Conservation (phyloP, 2,113 vertebrate genomes). For the Anolis carolinensis region DNA sequence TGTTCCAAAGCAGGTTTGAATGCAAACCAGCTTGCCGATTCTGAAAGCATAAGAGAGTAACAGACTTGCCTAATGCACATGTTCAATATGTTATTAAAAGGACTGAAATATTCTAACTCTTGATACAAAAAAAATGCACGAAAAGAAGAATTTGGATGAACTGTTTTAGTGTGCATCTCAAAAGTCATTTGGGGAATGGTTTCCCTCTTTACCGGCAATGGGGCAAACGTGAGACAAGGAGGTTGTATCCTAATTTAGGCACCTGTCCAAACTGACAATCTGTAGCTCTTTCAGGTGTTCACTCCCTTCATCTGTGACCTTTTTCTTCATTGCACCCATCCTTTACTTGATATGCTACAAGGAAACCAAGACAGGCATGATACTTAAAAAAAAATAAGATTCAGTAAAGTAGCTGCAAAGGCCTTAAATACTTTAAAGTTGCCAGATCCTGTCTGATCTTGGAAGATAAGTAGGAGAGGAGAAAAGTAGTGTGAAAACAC, state of each 20-base stretch:
- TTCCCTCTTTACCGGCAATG: constrained; percentile 55
- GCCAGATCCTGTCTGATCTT: too few relatives aligned
- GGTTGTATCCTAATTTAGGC: constrained; percentile 6
- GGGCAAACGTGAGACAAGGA: constrained; percentile 33
- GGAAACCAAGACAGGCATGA: neutral
- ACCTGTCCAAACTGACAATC: constrained; percentile 38
- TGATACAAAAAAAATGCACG: neutral
- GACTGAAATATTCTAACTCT: neutral
- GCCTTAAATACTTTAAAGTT: too few relatives aligned
- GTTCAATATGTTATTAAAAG: neutral
- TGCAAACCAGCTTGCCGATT: constrained; percentile 55
- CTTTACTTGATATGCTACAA: neutral
- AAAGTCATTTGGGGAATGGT: constrained; percentile 30
- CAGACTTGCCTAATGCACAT: constrained; percentile 55
- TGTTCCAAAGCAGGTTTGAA: constrained; percentile 43
- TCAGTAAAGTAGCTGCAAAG: constrained; percentile 15
- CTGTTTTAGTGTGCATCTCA: constrained; percentile 34
- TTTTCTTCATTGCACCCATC: constrained; percentile 45
- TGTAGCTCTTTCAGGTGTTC: constrained; percentile 37
- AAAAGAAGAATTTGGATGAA: constrained; percentile 25
- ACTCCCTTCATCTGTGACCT: constrained; percentile 36
- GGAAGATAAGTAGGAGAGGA: neutral
- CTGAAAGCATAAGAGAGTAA: constrained; percentile 42
- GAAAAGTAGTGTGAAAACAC: neutral
- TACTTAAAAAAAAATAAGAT: constrained; percentile 4